Base-by-base conservation (phyloP, 2,113 vertebrate species). In the Lepidiolamprologus cunningtoni region DNA sequence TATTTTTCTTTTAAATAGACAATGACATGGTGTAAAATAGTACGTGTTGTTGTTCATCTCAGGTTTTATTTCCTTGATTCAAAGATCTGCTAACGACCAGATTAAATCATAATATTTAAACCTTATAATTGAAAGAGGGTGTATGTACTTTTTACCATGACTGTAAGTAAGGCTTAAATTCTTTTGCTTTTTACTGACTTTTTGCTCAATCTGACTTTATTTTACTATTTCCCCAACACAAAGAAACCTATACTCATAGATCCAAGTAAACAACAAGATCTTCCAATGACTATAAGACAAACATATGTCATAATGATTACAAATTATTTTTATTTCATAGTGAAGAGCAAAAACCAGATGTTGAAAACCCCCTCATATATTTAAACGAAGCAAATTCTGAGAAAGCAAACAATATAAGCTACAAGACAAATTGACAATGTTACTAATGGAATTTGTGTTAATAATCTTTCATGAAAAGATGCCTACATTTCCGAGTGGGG, bases 401-500 rank as follows among this genome's bases (percentile, higher is more conserved):
- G 28, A 81, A 79, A 81, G 58, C 84, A 50, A 45, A 10, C 5
- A 12, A 79, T 19, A 71, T 63, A 84, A 87, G 53, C 63, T 33
- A 63, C 78, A 89, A 87, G 89, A 83, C 5, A 82, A 83, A 91
- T 9, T 16, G 84, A 87, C 66, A 82, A 83, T 47, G 33, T 33
- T 37, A 54, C 83, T 81, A 84, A 88, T 84, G 82, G 80, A 86
- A 63, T 81, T 26, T 73, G 45, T 87, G 53, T 89, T 85, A 80
- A 47, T 91, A 92, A 92, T 89, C 58, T 79, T 53, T 83, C 84
- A 17, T 73, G 84, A 79, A 78, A 80, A 61, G 86, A 90, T 53
- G 76, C 66, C 71, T 45, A 50, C 54, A 84, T 58, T 78, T 52
- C 8, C n/a, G 87, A 83, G 68, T 50, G 10, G 37, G 50, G 50